Conservation (phyloP, 2,797 vertebrate genomes). For the Dipus sagitta region DNA sequence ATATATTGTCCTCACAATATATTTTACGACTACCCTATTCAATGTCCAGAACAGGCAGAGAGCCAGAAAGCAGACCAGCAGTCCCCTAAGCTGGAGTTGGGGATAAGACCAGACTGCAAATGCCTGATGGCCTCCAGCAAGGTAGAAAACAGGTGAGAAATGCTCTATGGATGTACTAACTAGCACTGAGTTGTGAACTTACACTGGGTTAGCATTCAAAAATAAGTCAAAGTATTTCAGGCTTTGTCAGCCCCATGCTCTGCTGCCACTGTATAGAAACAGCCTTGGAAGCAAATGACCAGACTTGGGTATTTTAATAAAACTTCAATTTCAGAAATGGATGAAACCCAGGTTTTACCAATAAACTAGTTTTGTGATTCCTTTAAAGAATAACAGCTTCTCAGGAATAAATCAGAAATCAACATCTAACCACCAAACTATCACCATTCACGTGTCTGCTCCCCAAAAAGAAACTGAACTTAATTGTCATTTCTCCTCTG, state of each 20-base stretch:
- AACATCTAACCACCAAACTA: neutral
- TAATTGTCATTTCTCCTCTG: too few species aligned
- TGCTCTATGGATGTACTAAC: neutral
- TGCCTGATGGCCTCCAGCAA: accelerated
- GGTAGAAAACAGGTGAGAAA: neutral
- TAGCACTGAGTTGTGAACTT: neutral
- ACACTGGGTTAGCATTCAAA: neutral
- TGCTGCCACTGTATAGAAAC: neutral
- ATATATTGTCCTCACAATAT: neutral
- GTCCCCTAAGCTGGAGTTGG: neutral
- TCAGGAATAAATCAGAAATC: neutral
- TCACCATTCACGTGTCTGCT: neutral
- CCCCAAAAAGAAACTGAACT: neutral
- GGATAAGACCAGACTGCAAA: neutral
- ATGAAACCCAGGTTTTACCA: neutral
- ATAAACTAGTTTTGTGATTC: neutral
- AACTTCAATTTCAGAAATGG: neutral
- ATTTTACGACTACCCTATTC: neutral
- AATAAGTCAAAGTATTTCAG: neutral
- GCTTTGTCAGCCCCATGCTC: neutral
- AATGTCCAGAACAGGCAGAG: neutral
- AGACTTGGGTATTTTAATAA: neutral
- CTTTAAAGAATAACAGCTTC: neutral
- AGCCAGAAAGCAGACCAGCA: neutral
- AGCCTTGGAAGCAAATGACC: neutral